A percentile compares a stretch with the other conserved stretches of the same genome.
Conservation (phyloP, 2,888 invertebrate genomes). For the Lithophane leautieri region DNA sequence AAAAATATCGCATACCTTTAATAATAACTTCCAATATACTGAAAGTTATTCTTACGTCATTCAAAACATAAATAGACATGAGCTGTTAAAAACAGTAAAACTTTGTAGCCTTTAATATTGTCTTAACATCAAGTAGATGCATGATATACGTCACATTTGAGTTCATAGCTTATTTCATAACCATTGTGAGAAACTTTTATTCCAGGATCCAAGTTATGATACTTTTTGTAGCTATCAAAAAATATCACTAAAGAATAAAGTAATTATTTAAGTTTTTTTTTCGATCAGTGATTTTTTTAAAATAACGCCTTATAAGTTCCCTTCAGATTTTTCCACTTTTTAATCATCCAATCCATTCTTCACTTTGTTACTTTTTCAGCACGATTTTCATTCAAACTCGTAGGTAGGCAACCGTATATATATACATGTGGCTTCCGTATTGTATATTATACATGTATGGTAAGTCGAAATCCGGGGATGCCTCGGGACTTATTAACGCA, state of each 20-base stretch:
- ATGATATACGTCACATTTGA: neutral
- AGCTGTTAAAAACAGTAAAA: neutral
- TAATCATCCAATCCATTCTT: conserved; percentile 46
- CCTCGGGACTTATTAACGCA: conserved; percentile 87
- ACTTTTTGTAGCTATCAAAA: no score
- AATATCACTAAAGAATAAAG: no score
- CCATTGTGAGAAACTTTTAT: no score
- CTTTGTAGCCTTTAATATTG: neutral
- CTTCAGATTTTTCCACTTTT: conserved; percentile 26
- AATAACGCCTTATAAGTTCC: neutral
- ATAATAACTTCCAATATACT: neutral
- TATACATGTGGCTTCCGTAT: conserved; percentile 44
- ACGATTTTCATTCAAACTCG: conserved; percentile 27
- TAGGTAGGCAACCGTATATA: neutral
- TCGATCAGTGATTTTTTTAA: neutral
- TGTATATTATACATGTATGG: conserved; percentile 55
- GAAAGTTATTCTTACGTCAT: neutral
- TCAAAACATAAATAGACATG: conserved; percentile 5
- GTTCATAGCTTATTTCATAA: neutral
- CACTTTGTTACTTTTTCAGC: conserved; percentile 45
- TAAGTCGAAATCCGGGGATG: conserved; percentile 72
- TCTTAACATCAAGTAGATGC: neutral
- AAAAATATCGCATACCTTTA: neutral
- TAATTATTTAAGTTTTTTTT: neutral
- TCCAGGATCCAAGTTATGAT: no score